A percentile compares a stretch with the other conserved stretches of the same genome.
Conservation (phyloP, 2,797 vertebrate species). For the Leucoraja ocellata region DNA sequence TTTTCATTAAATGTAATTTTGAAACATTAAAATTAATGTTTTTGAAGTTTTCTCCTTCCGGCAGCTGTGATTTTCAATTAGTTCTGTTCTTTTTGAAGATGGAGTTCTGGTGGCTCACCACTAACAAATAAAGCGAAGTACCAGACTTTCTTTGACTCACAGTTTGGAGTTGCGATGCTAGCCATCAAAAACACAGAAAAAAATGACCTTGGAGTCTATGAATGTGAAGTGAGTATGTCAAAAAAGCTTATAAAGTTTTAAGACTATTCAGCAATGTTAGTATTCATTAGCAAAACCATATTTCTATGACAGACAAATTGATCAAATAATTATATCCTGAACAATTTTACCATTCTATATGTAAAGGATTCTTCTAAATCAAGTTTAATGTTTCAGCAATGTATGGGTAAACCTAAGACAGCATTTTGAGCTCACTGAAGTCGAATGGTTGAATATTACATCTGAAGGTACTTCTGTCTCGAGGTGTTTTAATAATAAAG, state of each 20-base stretch:
- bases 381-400: neutral
- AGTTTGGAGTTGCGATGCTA: conserved; percentile 75
- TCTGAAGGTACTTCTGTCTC: neutral
- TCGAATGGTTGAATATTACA: neutral
- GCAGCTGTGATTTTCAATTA: neutral
- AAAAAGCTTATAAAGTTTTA: neutral
- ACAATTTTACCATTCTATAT: neutral
- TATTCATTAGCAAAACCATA: neutral
- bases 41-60: neutral
- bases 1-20: neutral
- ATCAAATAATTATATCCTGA: neutral
- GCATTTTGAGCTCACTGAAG: neutral
- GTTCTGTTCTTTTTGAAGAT: conserved; percentile 57
- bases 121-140: conserved; percentile 77
- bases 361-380: neutral
- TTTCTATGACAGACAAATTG: neutral
- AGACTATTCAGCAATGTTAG: neutral
- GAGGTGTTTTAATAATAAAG: neutral
- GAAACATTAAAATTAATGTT: conserved; percentile 8
- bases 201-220: conserved; percentile 82
- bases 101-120: conserved; percentile 77
- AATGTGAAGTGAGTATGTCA: conserved; percentile 75
- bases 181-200: conserved; percentile 73
- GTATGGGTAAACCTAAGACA: too few relatives aligned
- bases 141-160: conserved; percentile 75